Base-by-base conservation (phyloP, 1,140 invertebrate species). In the Sipha flava region DNA sequence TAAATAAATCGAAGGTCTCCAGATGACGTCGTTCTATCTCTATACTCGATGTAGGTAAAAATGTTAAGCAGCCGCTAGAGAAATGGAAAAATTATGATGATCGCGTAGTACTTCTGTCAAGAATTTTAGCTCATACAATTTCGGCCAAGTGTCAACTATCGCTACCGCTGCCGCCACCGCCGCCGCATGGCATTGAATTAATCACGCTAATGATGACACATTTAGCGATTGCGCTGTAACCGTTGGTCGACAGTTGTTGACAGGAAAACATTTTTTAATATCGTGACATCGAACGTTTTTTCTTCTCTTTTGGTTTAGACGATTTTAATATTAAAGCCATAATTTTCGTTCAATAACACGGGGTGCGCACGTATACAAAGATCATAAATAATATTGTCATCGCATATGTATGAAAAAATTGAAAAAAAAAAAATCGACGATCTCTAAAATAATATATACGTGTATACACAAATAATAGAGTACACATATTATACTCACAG, bases 141-240 rank as follows among this genome's bases (percentile, higher is more conserved):
- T 43, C 37, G 21, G 64, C 64, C 64, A 66, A 66, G 37, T 66
- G 34, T 66, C 3, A 12, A 12, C 21, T 12, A 40, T 5, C 21
- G 21, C 21, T n/a, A n/a, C n/a, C n/a, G n/a, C n/a, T n/a, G n/a
- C n/a, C n/a, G n/a, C n/a, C n/a, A n/a, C n/a, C n/a, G n/a, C n/a
- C n/a, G 23, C 45, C 23, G 57, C 12, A 1, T 5, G 62, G 37
- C 64, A 21, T 66, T n/a, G 21, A 43, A 66, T 66, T 66, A 66
- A 66, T 66, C 64, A 66, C 64, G 64, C 21, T 43, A 66, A 66
- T 43, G 64, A 66, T 66, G 64, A 66, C 64, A 66, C 64, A 66
- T 66, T 66, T 66, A 66, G 64, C 64, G 64, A 66, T 66, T 40
- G 64, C 37, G 6, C 37, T 2, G 64, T 23, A 43, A 66, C 37